These are phyloP conservation scores for Platyscapa corneri DNA, from an alignment of 1,140 invertebrate species.

Conservation along the genomic window DNA sequence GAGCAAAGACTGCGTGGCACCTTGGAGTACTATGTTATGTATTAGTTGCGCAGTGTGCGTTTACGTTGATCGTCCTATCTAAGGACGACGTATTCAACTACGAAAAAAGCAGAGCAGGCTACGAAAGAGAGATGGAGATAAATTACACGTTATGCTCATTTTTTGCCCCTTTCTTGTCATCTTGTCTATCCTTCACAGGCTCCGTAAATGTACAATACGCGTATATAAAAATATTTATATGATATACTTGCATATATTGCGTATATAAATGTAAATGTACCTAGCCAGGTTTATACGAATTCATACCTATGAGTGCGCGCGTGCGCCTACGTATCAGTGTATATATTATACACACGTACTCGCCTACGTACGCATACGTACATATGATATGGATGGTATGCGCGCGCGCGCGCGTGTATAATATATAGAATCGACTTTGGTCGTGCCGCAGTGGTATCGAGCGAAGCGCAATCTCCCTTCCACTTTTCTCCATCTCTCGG, in stretches of 20 bases:
- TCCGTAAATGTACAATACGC: not conserved
- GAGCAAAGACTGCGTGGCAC: not conserved
- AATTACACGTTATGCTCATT: not conserved
- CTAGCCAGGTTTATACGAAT: not conserved
- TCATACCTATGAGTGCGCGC: not conserved
- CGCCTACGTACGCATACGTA: not conserved
- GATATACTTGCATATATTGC: not conserved
- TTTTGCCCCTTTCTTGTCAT: not conserved
- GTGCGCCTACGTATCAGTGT: not conserved
- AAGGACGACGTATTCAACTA: conserved; percentile 17
- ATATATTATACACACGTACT: too few species aligned
- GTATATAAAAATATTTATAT: not conserved
- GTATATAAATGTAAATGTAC: not conserved
- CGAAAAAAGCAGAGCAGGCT: not conserved
- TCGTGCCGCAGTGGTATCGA: conserved; percentile 74
- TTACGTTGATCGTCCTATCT: not conserved
- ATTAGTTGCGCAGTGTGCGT: not conserved
- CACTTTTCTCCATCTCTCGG: conserved; percentile 53
- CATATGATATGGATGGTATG: not conserved
- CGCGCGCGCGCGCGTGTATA: not conserved
- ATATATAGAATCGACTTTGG: conserved; percentile 67
- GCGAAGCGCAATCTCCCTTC: conserved; percentile 66
- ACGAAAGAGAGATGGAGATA: not conserved
- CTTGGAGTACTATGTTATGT: not conserved
- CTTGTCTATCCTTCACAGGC: not conserved